Percentiles rank a stretch among this genome's conserved stretches.
Evolutionary conservation across 2,888 invertebrate genomes (phyloP).

Genomic region (Harpalus rufipes): DNA sequence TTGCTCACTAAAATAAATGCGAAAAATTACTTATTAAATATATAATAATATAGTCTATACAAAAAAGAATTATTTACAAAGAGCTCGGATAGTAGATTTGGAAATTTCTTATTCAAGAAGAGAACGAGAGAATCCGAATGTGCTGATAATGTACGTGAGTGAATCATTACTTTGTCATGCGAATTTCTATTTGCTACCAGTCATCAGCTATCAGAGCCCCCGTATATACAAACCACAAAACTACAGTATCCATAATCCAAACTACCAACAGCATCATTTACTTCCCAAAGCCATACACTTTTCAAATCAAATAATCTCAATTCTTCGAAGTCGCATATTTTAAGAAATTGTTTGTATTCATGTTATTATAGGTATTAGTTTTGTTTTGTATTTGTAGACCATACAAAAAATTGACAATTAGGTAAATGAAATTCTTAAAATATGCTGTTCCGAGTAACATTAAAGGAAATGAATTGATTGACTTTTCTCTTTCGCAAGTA

Average conservation of each 20-base stretch:
- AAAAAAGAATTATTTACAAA: conserved; percentile 53
- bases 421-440: not conserved
- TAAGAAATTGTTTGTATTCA: not conserved
- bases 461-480: not conserved
- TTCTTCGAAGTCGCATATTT: not conserved
- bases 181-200: conserved; percentile 30
- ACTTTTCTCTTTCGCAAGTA: not conserved
- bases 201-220: conserved; percentile 55
- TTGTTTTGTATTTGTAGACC: not conserved
- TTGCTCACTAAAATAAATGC: conserved; percentile 57
- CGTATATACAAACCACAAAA: conserved; percentile 52
- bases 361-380: no score
- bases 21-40: conserved; percentile 54
- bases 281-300: not conserved
- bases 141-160: conserved; percentile 55
- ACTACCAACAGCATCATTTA: conserved; percentile 3
- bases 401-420: not conserved
- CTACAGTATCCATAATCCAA: conserved; percentile 44
- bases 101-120: conserved; percentile 41
- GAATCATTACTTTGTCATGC: conserved; percentile 48
- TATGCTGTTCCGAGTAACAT: not conserved
- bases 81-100: conserved; percentile 54
- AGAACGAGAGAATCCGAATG: conserved; percentile 42
- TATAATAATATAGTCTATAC: conserved; percentile 59
- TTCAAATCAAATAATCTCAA: not conserved